Evolutionary conservation across 2,888 invertebrate genomes (phyloP), one percentile per base, ranked within the genome.

Genomic region (Stratiomys singularior): DNA sequence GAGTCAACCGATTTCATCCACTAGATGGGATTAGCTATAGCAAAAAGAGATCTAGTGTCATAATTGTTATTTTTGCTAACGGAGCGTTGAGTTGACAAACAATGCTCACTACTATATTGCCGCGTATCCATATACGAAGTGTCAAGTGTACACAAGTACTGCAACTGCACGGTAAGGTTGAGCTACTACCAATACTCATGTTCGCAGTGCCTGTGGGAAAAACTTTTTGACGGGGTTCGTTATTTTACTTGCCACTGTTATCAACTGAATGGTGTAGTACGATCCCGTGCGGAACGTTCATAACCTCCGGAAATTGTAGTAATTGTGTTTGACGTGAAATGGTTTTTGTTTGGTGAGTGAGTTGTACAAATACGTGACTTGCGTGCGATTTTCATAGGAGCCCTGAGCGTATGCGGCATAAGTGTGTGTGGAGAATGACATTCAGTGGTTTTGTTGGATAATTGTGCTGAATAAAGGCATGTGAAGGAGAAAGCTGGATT

Each of bases 381-480:
- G 52, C 72, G 72, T 72, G 58, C 72, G 56, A 72, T 72, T 72
- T 72, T 72, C 72, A 30, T 56, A 47, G 21, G 15, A 23, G 28
- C 25, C 64, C 21, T 46, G 67, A 30, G 44, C n/a, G 46, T 46
- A 46, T 18, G 67, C 18, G 21, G 2, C 18, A 44, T n/a, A 9
- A 13, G 9, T 5, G 23, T 21, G 15, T 13, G 23, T 21, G 64
- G 37, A 9, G 44, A 46, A 67, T 67, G 67, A 67, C 46, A 64
- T 64, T 64, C 64, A 67, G 67, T 67, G 18, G 67, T 46, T 46
- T 37, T 21, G 21, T 9, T 46, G 27, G 46, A 37, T 18, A 27
- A 5, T n/a, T 44, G 18, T 18, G 72, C 72, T 72, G 72, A 72
- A 72, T 72, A 3, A n/a, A 21, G 21, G 30, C 1, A 52, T 28